These are phyloP conservation scores for Mermis nigrescens DNA, from an alignment of 2,888 invertebrate genomes.

Conservation along the genomic window DNA sequence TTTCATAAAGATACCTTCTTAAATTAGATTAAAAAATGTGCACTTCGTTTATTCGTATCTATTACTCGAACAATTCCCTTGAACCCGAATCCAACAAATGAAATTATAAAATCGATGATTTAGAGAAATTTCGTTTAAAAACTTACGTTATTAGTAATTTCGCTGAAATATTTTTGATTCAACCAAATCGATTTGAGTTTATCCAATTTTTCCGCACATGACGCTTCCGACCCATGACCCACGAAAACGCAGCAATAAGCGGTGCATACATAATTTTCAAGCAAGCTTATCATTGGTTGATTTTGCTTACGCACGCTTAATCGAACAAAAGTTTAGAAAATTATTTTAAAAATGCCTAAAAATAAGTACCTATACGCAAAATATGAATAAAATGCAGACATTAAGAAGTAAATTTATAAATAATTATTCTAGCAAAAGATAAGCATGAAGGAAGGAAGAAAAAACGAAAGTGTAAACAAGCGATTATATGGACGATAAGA, in stretches of 20 bases:
- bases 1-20: no score
- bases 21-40: no score
- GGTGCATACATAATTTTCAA: slow-evolving; percentile 78
- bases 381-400: neutral
- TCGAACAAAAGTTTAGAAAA: no score
- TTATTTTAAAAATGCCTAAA: neutral
- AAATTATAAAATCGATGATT: no score
- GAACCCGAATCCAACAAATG: no score
- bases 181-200: slow-evolving; percentile 84
- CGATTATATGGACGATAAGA: no score
- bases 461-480: no score
- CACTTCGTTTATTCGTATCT: no score
- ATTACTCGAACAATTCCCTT: no score
- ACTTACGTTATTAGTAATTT: slow-evolving; percentile 23
- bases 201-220: slow-evolving; percentile 41
- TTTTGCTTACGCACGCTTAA: slow-evolving; percentile 84
- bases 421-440: no score
- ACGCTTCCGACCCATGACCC: neutral
- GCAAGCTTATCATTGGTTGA: slow-evolving; percentile 69
- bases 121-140: no score
- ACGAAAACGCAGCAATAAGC: slow-evolving; percentile 74
- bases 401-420: neutral
- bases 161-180: slow-evolving; percentile 48
- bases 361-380: neutral
- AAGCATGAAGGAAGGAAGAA: no score